These are phyloP conservation scores for Parauchenoglanis punctatus DNA, from an alignment of 2,797 vertebrate species.

Conservation along the genomic window DNA sequence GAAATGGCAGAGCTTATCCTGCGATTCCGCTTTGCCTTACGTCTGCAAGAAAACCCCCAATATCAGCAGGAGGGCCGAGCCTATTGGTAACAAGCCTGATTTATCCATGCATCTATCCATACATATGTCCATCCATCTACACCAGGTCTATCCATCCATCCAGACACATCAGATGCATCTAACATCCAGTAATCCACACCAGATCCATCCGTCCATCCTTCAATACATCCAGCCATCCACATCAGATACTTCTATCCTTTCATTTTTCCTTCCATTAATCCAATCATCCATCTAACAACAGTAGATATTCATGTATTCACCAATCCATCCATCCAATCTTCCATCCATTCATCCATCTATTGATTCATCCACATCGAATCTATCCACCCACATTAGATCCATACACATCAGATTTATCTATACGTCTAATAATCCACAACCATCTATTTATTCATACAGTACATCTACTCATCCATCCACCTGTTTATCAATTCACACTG, in stretches of 20 bases:
- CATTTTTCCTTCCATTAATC: not conserved
- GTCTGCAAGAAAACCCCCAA: slow-evolving; percentile 89
- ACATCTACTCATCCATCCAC: not conserved
- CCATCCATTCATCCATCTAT: not conserved
- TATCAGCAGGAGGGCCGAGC: slow-evolving; percentile 70
- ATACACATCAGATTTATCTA: not conserved
- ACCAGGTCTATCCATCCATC: not conserved
- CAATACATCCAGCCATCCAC: not conserved
- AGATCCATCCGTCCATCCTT: not conserved
- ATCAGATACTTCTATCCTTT: not conserved
- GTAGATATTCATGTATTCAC: not conserved
- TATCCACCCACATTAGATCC: not conserved
- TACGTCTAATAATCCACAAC: not conserved
- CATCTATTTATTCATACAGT: not conserved
- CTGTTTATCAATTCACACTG: not conserved
- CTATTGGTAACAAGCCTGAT: slow-evolving; percentile 73
- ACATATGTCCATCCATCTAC: not conserved
- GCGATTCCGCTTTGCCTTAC: slow-evolving; percentile 86
- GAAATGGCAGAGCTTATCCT: slow-evolving; percentile 82
- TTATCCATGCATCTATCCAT: not conserved
- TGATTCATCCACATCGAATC: not conserved
- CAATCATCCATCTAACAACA: not conserved
- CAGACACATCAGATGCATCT: not conserved
- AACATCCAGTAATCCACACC: not conserved
- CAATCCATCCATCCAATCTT: not conserved